A percentile compares a stretch with the other conserved stretches of the same genome.
These are phyloP conservation scores for Fratercula arctica DNA, from an alignment of 2,797 vertebrate species.

Conservation along the genomic window DNA sequence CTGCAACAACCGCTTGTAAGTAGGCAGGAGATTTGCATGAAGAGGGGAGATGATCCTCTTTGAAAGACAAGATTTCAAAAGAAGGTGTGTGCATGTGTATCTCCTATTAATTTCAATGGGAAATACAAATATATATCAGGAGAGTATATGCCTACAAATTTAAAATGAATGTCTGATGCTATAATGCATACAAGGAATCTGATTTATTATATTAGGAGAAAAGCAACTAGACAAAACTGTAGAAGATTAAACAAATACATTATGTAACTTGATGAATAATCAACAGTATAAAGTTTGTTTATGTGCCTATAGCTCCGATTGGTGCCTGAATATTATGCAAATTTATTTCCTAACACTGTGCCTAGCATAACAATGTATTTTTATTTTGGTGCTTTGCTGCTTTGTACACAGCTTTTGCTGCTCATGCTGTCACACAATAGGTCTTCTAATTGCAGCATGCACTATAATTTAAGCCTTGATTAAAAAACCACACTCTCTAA, in stretches of 20 bases:
- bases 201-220: not conserved
- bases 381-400: not conserved
- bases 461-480: constrained; percentile 19
- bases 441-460: not conserved
- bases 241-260: not conserved
- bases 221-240: not conserved
- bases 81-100: not conserved
- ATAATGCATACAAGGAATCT: not conserved
- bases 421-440: not conserved
- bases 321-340: not conserved
- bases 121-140: not conserved
- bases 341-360: not conserved
- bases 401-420: not conserved
- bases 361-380: not conserved
- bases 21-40: not conserved
- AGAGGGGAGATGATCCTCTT: not conserved
- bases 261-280: constrained; percentile 2
- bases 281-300: not conserved
- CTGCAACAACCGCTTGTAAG: not conserved
- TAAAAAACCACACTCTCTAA: not conserved
- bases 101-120: not conserved
- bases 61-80: not conserved
- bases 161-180: not conserved
- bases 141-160: not conserved
- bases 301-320: not conserved